A percentile compares a stretch with the other conserved stretches of the same genome.
Conservation (phyloP, 1,140 invertebrate genomes). For the Drosophila carrolli region DNA sequence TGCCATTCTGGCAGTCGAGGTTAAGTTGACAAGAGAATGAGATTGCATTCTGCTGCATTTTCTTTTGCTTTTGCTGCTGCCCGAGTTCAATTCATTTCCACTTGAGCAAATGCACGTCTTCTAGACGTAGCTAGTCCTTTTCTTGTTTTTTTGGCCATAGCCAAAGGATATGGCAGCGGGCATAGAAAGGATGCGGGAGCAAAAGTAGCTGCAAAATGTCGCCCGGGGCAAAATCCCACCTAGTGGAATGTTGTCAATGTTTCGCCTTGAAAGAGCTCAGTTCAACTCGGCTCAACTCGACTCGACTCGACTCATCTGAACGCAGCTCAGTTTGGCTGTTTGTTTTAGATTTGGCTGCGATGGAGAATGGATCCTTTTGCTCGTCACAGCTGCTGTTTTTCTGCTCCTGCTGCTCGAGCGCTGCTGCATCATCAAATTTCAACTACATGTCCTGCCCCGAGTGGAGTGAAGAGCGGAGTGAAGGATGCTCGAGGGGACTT, state of each 20-base stretch:
- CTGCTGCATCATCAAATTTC: conserved; percentile 72
- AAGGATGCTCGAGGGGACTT: conserved; percentile 43
- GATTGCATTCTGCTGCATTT: conserved; percentile 69
- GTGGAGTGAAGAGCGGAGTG: neutral
- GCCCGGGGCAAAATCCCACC: conserved; percentile 33
- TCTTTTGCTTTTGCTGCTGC: conserved; percentile 40
- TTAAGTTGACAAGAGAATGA: conserved; percentile 83
- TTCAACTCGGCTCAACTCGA: conserved; percentile 1
- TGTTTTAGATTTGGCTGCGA: conserved; percentile 64
- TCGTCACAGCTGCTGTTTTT: conserved; percentile 28
- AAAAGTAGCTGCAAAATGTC: conserved; percentile 75
- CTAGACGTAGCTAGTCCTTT: conserved; percentile 44
- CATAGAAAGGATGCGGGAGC: conserved; percentile 17
- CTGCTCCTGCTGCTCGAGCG: conserved; percentile 30
- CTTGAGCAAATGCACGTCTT: conserved; percentile 82
- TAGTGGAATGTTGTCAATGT: conserved; percentile 51
- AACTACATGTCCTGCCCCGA: conserved; percentile 59
- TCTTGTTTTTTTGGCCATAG: conserved; percentile 34
- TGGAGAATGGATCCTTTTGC: conserved; percentile 25
- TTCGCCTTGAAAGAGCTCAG: conserved; percentile 59
- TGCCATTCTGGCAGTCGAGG: conserved; percentile 62
- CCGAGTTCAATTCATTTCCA: conserved; percentile 82
- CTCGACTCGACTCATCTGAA: conserved; percentile 28
- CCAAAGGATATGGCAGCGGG: conserved; percentile 29
- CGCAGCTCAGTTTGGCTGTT: conserved; percentile 49